These are phyloP conservation scores for Garrulus glandarius DNA, from an alignment of 2,797 vertebrate genomes.

Conservation along the genomic window DNA sequence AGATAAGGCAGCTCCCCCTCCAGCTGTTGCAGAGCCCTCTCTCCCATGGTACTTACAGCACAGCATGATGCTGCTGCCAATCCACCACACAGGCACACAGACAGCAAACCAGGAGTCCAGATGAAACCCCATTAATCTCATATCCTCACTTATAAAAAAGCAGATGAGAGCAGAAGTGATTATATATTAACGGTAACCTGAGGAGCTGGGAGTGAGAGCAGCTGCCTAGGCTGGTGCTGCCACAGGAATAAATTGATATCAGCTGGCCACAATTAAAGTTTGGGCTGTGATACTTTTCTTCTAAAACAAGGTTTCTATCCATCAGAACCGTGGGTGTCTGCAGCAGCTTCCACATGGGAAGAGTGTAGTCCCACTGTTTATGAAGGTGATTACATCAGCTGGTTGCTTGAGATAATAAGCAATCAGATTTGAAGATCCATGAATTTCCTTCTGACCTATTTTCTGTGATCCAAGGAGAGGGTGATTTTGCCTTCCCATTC, in stretches of 20 bases:
- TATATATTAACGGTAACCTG: neutral
- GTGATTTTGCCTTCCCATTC: neutral
- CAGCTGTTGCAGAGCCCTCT: neutral
- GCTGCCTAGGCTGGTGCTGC: neutral
- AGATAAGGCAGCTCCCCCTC: neutral
- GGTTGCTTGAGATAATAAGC: neutral
- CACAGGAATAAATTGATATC: neutral
- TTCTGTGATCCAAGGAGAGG: neutral
- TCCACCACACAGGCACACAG: rapidly evolving
- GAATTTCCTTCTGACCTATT: neutral
- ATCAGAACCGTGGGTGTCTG: neutral
- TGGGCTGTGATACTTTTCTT: neutral
- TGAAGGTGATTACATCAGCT: neutral
- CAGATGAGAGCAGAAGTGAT: neutral
- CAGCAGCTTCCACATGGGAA: neutral
- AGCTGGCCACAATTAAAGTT: neutral
- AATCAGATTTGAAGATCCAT: neutral
- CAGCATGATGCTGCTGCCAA: rapidly evolving
- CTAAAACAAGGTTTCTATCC: neutral
- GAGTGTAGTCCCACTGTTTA: neutral
- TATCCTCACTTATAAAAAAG: rapidly evolving
- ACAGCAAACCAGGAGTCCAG: rapidly evolving
- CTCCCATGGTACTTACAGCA: neutral
- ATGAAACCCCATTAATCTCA: rapidly evolving
- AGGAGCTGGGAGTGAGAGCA: neutral